Evolutionary conservation across 2,113 vertebrate species (phyloP).

Genomic region (Taurulus bubalis): DNA sequence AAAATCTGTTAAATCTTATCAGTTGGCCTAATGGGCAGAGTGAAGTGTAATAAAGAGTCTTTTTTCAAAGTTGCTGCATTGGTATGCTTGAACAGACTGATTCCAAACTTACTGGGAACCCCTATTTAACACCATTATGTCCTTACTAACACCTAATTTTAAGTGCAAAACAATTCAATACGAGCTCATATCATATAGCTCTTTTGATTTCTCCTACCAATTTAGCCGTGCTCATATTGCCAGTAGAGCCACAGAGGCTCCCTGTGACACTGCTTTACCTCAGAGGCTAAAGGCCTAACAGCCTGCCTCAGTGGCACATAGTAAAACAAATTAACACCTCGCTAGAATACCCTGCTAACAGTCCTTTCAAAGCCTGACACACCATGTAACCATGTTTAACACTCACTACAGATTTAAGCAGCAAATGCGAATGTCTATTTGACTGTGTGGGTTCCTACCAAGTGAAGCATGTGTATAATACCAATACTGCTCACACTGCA

Average conservation of each 20-base stretch:
- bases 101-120: no score
- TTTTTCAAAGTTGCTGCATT: not conserved
- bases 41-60: not conserved
- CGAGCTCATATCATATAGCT: not conserved
- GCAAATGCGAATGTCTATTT: conserved; percentile 31
- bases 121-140: not conserved
- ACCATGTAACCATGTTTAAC: conserved; percentile 65
- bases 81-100: not conserved
- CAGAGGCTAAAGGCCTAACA: conserved; percentile 76
- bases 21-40: not conserved
- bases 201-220: not conserved
- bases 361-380: conserved; percentile 69
- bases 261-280: conserved; percentile 48
- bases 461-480: not conserved
- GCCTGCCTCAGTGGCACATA: conserved; percentile 79
- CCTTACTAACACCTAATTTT: not conserved
- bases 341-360: conserved; percentile 69
- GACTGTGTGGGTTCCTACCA: conserved; percentile 3
- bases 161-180: not conserved
- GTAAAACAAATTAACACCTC: conserved; percentile 85
- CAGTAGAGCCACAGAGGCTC: conserved; percentile 20
- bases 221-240: conserved; percentile 2
- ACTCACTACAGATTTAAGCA: conserved; percentile 60
- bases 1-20: not conserved
- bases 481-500: not conserved